phyloP scores from a whole-genome alignment of 2,888 invertebrate species.

The Heliconius cydno region DNA sequence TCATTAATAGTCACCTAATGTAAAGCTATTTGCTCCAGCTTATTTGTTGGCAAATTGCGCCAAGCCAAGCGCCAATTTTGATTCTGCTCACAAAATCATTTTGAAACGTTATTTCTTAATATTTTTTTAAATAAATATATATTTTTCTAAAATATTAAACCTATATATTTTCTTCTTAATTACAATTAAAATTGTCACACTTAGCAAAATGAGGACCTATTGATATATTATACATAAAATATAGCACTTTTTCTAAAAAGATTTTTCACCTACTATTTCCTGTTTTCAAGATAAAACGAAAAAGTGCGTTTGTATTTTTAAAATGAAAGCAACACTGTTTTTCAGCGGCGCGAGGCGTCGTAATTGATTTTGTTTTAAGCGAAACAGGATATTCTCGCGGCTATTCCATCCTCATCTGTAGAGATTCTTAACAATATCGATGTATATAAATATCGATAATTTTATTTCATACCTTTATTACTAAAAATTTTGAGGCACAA shows the following conservation, averaged over 20 bases:
- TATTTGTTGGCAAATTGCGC: too few species aligned
- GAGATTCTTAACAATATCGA: constrained; percentile 23
- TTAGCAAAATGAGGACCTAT: too few species aligned
- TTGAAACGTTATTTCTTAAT: too few species aligned
- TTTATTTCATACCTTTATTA: neutral
- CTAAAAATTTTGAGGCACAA: too few species aligned
- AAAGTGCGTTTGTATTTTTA: constrained; percentile 39
- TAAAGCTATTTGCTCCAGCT: neutral
- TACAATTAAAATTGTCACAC: too few species aligned
- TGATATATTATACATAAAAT: too few species aligned
- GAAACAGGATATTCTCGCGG: constrained; percentile 48
- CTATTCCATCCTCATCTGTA: constrained; percentile 44
- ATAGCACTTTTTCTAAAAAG: neutral
- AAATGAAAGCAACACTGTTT: constrained; percentile 40
- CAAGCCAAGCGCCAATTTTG: too few species aligned
- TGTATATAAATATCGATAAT: constrained; percentile 17
- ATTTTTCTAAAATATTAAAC: too few species aligned
- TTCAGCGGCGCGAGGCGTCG: constrained; percentile 32
- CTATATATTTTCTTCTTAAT: too few species aligned
- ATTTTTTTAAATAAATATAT: too few species aligned
- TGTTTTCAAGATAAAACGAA: constrained; percentile 22
- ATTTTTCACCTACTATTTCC: neutral
- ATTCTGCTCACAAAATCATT: too few species aligned
- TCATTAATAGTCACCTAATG: neutral
- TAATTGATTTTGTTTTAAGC: constrained; percentile 51